Evolutionary conservation across 1,140 invertebrate species (phyloP), one percentile per base, ranked within the genome.

Genomic region (Anoplolepis gracilipes): DNA sequence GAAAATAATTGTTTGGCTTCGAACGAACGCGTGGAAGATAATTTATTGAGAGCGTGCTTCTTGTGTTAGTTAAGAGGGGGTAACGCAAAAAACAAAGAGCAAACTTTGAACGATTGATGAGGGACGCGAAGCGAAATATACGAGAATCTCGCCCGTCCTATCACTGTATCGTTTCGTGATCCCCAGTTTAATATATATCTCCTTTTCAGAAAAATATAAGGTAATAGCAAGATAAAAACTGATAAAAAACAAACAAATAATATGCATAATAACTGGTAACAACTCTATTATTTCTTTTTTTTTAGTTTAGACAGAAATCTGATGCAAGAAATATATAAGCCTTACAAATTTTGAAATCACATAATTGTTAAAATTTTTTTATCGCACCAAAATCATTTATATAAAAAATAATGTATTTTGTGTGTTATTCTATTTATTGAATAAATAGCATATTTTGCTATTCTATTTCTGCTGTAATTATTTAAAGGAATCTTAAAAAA

Each of bases 1-100:
- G 28, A 82, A 82, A 72, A 73, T 82, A 72, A 82, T 82, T 82
- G 39, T 82, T 42, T 28, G 36, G 78, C 25, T 33, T 5, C 53
- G 49, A 36, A 53, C 19, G 10, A 25, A 8, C 55, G 30, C 33
- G 36, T 42, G 36, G 0, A n/a, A 57, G 25, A 82, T 82, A 59
- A 82, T 82, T 82, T 82, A 82, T 73, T 69, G 53, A 65, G 5
- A 72, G 28, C 49, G n/a, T 65, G 77, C 25, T 42, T 70, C 69
- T 81, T 36, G 33, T 49, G 33, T 30, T 36, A 78, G n/a, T 57
- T 30, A 25, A n/a, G 6, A n/a, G 36, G 49, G 28, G 13, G 57
- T 81, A 72, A 72, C 30, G 16, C 46, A 16, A 57, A 67, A n/a
- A 75, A 11, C 16, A 28, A 28, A 69, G 39, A 77, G 16, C 3